Evolutionary conservation across 2,888 invertebrate species (phyloP).

Genomic region (Brenthis hecate): DNA sequence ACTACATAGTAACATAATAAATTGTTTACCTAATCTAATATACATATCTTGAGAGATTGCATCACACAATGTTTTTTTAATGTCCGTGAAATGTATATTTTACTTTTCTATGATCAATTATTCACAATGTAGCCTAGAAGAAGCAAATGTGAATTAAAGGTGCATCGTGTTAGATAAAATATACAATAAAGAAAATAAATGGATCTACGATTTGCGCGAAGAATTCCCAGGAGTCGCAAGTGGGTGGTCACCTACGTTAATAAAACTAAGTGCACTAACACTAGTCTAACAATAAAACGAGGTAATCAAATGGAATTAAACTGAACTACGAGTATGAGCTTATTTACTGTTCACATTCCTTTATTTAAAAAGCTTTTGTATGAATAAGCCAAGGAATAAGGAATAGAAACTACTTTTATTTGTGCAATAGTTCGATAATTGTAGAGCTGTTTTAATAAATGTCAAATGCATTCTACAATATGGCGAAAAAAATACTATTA

Average conservation of each 20-base stretch:
- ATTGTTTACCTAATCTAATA: no score
- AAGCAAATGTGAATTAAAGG: conserved; percentile 5
- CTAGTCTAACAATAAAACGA: conserved; percentile 22
- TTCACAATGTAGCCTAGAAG: background rate
- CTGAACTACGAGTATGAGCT: background rate
- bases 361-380: conserved; percentile 28
- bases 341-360: conserved; percentile 15
- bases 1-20: no score
- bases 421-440: background rate
- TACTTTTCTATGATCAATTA: no score
- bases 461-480: no score
- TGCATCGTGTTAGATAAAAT: background rate
- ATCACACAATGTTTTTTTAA: no score
- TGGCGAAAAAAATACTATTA: no score
- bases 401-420: background rate
- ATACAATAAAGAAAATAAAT: background rate
- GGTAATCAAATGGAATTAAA: conserved; percentile 7
- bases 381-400: background rate
- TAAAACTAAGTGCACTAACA: conserved; percentile 40
- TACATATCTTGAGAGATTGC: no score
- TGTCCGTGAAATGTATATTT: no score
- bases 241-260: conserved; percentile 30
- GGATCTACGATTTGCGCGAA: background rate
- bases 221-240: conserved; percentile 32
- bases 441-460: background rate